Evolutionary conservation across 2,797 vertebrate species (phyloP), one percentile per base, ranked within the genome.

Genomic region (Gobionotothen gibberifrons): DNA sequence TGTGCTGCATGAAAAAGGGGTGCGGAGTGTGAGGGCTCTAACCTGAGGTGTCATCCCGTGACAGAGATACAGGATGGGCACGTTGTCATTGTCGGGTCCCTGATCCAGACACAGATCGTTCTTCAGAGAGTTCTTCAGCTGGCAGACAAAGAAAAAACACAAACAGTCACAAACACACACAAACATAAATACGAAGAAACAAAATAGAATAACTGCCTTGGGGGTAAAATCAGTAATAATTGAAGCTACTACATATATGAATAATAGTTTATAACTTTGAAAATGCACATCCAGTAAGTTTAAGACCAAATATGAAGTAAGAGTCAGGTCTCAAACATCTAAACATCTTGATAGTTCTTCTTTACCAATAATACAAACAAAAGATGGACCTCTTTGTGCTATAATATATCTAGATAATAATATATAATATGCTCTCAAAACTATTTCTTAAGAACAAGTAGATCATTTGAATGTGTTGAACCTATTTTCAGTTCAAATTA

Each of bases 11-110:
- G 40, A 76, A 55, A 81, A 29, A 56, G 39, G 29, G 43, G 53
- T 61, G 56, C 10, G 14, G 49, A 66, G 51, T 21, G 22, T 19
- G 53, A 49, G 11, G 21, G 42, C 17, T 94, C 95, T 93, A 59
- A 99, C 98, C 97, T 99, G 98, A 26, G 98, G 97, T 11, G 97
- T 97, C 97, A 98, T 96, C 76, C 98, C 98, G 0, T 99, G 98
- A 92, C 98, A 99, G 89, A 98, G 95, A 79, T 99, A 99, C 90
- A 99, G 87, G 86, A 99, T 99, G 63, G 98, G 98, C 59, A 97
- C 90, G 44, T 99, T 99, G 94, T 99, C 97, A 1, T 96, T 97
- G 78, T 98, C 97, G 11, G 98, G 97, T 6, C 98, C 98, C 92
- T 99, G 98, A 91, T 99, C 98, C 85, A 99, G 94, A 94, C 98